phyloP scores from a whole-genome alignment of 2,797 vertebrate species.

The Rallus crepitans region DNA sequence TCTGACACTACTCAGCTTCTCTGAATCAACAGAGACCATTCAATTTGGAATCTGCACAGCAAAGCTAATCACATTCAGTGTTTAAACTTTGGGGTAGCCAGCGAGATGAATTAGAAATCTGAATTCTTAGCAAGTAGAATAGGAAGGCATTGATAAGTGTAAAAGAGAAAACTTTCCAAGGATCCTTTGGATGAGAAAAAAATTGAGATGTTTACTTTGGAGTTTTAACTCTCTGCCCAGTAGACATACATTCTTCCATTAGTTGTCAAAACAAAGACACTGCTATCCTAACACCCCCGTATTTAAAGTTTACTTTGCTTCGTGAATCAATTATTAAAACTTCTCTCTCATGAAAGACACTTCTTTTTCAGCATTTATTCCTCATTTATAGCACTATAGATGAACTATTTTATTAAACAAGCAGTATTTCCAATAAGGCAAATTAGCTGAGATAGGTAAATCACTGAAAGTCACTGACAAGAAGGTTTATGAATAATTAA shows the following conservation, averaged over 20 bases:
- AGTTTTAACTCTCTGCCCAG: not conserved
- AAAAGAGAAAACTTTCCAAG: not conserved
- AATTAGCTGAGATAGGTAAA: slow-evolving; percentile 37
- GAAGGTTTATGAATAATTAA: slow-evolving; percentile 53
- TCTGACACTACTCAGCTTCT: slow-evolving; percentile 56
- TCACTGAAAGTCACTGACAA: not conserved
- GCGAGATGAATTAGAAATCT: slow-evolving; percentile 20
- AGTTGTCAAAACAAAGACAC: not conserved
- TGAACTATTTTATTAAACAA: slow-evolving; percentile 18
- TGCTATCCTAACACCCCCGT: not conserved
- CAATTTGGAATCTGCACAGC: slow-evolving; percentile 34
- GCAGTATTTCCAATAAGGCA: not conserved
- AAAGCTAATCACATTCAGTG: slow-evolving; percentile 48
- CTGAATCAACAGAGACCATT: slow-evolving; percentile 65
- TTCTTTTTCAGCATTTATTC: not conserved
- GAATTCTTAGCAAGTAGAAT: slow-evolving; percentile 22
- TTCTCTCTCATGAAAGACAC: not conserved
- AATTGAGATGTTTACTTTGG: not conserved
- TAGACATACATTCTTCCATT: not conserved
- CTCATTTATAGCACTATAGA: not conserved
- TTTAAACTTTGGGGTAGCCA: slow-evolving; percentile 11
- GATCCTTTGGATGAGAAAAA: not conserved
- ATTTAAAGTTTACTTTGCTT: not conserved
- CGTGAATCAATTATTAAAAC: not conserved
- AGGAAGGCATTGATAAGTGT: not conserved